A percentile compares a stretch with the other conserved stretches of the same genome.
These are phyloP conservation scores for Drosophila punjabiensis DNA, from an alignment of 1,140 invertebrate genomes.

Conservation along the genomic window DNA sequence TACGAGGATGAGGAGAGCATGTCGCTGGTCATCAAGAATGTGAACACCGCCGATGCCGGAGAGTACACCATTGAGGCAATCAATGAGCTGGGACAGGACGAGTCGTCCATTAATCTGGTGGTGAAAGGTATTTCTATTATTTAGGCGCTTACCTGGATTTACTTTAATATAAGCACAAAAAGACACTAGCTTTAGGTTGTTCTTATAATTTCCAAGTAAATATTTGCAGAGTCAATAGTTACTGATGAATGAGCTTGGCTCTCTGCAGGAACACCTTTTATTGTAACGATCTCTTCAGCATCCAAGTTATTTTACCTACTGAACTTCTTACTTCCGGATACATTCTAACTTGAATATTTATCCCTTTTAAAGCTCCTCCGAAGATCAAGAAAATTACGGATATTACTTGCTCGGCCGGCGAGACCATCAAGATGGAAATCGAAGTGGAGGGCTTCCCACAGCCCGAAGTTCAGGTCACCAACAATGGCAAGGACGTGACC, in stretches of 20 bases:
- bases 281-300: background rate
- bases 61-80: constrained; percentile 93
- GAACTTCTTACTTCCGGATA: background rate
- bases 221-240: constrained; percentile 8
- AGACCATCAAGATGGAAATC: constrained; percentile 90
- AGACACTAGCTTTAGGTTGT: constrained; percentile 3
- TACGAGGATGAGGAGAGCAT: constrained; percentile 97
- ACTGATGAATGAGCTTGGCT: background rate
- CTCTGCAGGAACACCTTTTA: background rate
- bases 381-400: constrained; percentile 93
- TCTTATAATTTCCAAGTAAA: constrained; percentile 7
- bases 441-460: constrained; percentile 94
- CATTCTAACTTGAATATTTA: constrained; percentile 1
- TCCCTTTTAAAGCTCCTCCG: constrained; percentile 88
- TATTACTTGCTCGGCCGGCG: constrained; percentile 89
- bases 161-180: background rate
- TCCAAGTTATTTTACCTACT: background rate
- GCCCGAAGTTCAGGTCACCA: constrained; percentile 94
- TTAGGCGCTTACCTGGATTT: background rate
- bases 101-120: constrained; percentile 90
- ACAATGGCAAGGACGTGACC: constrained; percentile 92
- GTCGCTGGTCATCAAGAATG: constrained; percentile 95
- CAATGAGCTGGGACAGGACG: constrained; percentile 95
- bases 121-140: constrained; percentile 87
- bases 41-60: constrained; percentile 93